A percentile compares a stretch with the other conserved stretches of the same genome.
Conservation (phyloP, 2,113 vertebrate genomes). For the Amazona vittata region DNA sequence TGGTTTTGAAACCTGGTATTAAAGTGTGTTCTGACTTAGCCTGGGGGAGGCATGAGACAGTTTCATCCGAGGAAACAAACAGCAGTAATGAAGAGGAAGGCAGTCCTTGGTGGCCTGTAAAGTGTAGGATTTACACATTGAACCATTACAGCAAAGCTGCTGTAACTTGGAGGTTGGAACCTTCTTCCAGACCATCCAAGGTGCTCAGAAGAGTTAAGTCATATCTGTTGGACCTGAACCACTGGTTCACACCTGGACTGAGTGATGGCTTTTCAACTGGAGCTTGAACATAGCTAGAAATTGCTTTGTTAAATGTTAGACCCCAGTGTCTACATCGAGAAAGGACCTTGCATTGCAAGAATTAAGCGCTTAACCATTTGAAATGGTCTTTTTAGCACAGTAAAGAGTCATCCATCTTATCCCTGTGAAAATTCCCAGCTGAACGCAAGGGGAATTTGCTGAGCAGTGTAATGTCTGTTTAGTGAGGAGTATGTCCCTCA, state of each 20-base stretch:
- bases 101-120: not conserved
- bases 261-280: not conserved
- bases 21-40: rapidly evolving
- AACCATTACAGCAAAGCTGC: not conserved
- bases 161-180: rapidly evolving
- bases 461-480: not conserved
- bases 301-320: too few relatives aligned
- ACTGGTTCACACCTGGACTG: rapidly evolving
- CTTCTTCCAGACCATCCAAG: not conserved
- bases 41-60: not conserved
- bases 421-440: not conserved
- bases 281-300: not conserved
- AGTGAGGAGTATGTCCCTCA: not conserved
- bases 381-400: not conserved
- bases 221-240: not conserved
- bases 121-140: rapidly evolving
- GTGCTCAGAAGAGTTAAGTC: not conserved
- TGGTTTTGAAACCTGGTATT: not conserved
- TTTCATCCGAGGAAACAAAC: rapidly evolving
- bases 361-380: not conserved
- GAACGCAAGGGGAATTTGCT: not conserved
- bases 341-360: not conserved
- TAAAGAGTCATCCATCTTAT: rapidly evolving
- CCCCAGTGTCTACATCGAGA: not conserved
- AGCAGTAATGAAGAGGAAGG: not conserved